A percentile compares a stretch with the other conserved stretches of the same genome.
phyloP scores from a whole-genome alignment of 2,113 vertebrate genomes.

The Heptranchias perlo region DNA sequence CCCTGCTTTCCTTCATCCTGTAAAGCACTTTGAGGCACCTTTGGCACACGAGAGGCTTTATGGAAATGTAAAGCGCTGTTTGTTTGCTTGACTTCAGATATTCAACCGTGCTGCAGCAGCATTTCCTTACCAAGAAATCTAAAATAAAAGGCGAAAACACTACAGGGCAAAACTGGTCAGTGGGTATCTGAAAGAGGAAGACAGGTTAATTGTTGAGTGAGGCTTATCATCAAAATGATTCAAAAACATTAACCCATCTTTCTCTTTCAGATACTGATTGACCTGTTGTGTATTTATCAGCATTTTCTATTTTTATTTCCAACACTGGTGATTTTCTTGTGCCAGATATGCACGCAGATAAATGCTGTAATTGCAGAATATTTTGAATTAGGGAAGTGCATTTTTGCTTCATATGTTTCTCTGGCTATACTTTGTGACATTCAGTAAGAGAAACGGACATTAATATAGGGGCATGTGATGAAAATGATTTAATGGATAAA shows the following conservation, averaged over 20 bases:
- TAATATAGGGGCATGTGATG: neutral
- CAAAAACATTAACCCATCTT: neutral
- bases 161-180: neutral
- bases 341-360: neutral
- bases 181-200: neutral
- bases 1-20: neutral
- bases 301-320: neutral
- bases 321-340: neutral
- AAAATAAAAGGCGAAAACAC: neutral
- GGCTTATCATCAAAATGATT: neutral
- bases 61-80: neutral
- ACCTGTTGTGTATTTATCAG: neutral
- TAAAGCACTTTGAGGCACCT: neutral
- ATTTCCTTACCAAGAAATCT: neutral
- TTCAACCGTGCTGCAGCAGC: neutral
- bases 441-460: neutral
- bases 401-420: neutral
- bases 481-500: neutral
- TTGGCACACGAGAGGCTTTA: neutral
- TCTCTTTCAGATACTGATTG: neutral
- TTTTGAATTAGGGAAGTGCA: neutral
- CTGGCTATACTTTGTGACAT: neutral
- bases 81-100: neutral
- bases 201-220: too few relatives aligned
- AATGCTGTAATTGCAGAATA: neutral